These are phyloP conservation scores for Hycleus phaleratus DNA, from an alignment of 1,140 invertebrate species.

Conservation along the genomic window DNA sequence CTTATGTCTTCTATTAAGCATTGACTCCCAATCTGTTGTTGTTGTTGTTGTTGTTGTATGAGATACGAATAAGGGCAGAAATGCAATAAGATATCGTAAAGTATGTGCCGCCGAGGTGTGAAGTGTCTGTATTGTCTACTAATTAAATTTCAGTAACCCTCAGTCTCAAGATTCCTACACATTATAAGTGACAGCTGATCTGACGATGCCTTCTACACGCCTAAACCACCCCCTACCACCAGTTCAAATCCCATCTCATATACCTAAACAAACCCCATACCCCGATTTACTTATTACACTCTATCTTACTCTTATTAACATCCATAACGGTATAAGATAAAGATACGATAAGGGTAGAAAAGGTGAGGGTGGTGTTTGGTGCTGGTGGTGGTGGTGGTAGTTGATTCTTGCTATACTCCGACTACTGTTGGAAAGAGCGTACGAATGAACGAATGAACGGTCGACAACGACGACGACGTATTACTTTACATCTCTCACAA, in stretches of 20 bases:
- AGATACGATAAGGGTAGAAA: no score
- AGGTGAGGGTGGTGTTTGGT: no score
- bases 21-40: neutral
- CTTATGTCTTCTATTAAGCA: neutral
- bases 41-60: no score
- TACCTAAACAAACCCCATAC: neutral
- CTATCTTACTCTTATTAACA: no score
- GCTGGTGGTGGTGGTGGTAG: no score
- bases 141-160: conserved; percentile 29
- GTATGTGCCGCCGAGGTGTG: conserved; percentile 21
- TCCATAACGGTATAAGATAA: no score
- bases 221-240: neutral
- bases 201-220: conserved; percentile 7
- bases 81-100: conserved; percentile 26
- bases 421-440: no score
- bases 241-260: neutral
- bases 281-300: no score
- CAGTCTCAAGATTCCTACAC: conserved; percentile 26
- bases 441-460: no score
- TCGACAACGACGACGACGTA: neutral
- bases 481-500: conserved; percentile 12
- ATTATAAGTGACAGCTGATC: conserved; percentile 29
- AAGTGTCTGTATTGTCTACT: conserved; percentile 26
- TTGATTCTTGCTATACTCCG: no score
- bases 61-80: conserved; percentile 2